Base-by-base conservation (phyloP, 2,888 invertebrate genomes). In the Chymomyza procnemis region DNA sequence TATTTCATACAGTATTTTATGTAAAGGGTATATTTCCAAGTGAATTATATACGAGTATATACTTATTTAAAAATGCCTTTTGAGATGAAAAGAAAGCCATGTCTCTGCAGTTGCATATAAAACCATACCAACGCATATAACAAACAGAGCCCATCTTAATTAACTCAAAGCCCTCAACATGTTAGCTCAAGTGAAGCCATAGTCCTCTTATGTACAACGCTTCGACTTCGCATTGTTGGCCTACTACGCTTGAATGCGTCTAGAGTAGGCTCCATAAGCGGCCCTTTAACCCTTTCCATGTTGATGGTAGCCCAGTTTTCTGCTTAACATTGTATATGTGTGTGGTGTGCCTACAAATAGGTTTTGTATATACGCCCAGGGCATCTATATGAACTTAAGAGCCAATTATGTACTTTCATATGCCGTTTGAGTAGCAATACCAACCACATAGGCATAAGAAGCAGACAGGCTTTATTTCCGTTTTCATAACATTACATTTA, bases 391-490 rank as follows among this genome's bases (percentile, higher is more conserved):
- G 34, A 50, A 76, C 80, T 86, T 73, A 71, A 86, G 81, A 85
- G 81, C 82, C 81, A 81, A 81, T 81, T 81, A 87, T 82, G 87
- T 85, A 85, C 87, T 73, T 21, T 50, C 50, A 18, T 21, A 21
- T 14, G 54, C 21, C 54, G 19, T 66, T 50, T 18, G 48, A 50
- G 18, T 14, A 18, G 47, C 14, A 16, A 47, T 16, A 8, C 4
- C 47, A n/a, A 8, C 1, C 1, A 47, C 14, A 47, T 16, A 9
- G 48, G 34, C 34, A 41, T 8, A 26, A 26, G 26, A 26, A 26
- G 8, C 26, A 6, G 26, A 8, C 6, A 26, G 26, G 26, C 26
- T 26, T 26, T 26, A 26, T 26, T 26, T 26, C 26, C 26, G 8
- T 26, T 26, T 26, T 6, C 26, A 6, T 26, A 26, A 26, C 6